Percentiles rank a stretch among this genome's conserved stretches.
These are phyloP conservation scores for Callitettix versicolor DNA, from an alignment of 1,140 invertebrate species.

Conservation along the genomic window DNA sequence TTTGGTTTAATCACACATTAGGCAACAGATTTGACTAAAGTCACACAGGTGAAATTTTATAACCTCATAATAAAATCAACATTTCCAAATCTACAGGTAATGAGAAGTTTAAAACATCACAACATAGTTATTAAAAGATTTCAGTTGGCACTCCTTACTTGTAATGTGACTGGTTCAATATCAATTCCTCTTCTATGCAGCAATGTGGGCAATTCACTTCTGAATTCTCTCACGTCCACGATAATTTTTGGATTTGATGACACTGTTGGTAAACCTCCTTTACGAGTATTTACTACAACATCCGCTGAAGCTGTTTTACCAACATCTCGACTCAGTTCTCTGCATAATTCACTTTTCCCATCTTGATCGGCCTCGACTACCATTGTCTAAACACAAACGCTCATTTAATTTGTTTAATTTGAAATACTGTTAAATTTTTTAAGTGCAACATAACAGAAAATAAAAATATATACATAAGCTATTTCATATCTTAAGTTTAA, in stretches of 20 bases:
- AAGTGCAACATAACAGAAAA: background rate
- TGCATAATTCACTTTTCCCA: constrained; percentile 64
- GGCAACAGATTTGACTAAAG: too few relatives aligned
- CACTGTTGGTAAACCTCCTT: constrained; percentile 42
- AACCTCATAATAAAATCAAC: too few relatives aligned
- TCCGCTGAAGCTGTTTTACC: constrained; percentile 29
- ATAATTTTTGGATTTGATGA: constrained; percentile 54
- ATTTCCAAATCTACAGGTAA: too few relatives aligned
- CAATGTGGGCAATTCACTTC: constrained; percentile 88
- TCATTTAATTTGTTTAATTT: background rate
- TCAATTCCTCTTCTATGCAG: constrained; percentile 89
- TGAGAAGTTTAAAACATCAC: too few relatives aligned
- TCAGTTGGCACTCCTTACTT: constrained; percentile 39
- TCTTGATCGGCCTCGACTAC: constrained; percentile 85
- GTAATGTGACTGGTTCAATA: constrained; percentile 82
- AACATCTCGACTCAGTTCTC: constrained; percentile 42
- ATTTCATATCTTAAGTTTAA: too few relatives aligned
- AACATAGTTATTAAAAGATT: too few relatives aligned
- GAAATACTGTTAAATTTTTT: background rate
- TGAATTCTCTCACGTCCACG: constrained; percentile 97
- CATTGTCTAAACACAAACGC: constrained; percentile 60
- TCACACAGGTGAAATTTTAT: too few relatives aligned
- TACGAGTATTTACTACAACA: constrained; percentile 40
- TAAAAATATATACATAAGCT: too few relatives aligned
- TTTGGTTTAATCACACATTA: too few relatives aligned